Conservation (phyloP, 37 sponge, comb jelly and placozoan species). For the Haliclona indistincta region DNA sequence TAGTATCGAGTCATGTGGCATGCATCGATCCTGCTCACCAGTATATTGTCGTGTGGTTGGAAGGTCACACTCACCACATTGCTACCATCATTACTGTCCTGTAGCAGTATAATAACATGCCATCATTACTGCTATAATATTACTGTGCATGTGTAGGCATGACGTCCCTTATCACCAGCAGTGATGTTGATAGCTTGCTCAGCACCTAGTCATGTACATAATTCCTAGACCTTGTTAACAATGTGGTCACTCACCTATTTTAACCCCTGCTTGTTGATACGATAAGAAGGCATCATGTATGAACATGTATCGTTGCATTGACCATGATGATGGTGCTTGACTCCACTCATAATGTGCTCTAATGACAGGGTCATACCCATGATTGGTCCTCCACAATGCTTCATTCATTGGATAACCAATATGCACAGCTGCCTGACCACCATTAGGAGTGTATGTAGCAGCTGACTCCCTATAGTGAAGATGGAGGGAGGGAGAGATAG, state of each 20-base stretch:
- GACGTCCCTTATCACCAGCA: slow-evolving; percentile 63
- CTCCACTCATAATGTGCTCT: slow-evolving; percentile 70
- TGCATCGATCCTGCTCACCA: slow-evolving; percentile 21
- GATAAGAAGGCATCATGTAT: slow-evolving; percentile 49
- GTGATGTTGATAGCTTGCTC: slow-evolving; percentile 69
- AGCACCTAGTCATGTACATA: slow-evolving; percentile 9
- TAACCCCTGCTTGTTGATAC: slow-evolving; percentile 9
- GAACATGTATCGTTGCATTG: slow-evolving; percentile 66
- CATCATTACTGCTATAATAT: not conserved
- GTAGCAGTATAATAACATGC: not conserved
- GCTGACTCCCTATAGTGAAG: slow-evolving; percentile 7
- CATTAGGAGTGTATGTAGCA: slow-evolving; percentile 28
- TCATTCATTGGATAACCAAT: slow-evolving; percentile 72
- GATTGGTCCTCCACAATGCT: slow-evolving; percentile 77
- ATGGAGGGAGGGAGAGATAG: not conserved
- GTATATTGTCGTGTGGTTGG: slow-evolving; percentile 38
- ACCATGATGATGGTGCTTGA: slow-evolving; percentile 57
- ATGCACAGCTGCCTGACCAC: slow-evolving; percentile 24
- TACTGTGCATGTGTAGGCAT: slow-evolving; percentile 42
- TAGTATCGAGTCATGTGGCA: not conserved
- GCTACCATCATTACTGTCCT: slow-evolving; percentile 50
- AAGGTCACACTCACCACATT: slow-evolving; percentile 70
- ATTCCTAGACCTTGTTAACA: not conserved
- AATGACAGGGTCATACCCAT: slow-evolving; percentile 76
- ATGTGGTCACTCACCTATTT: slow-evolving; percentile 26